phyloP scores from a whole-genome alignment of 2,113 vertebrate species.

The Zosterops borbonicus region DNA sequence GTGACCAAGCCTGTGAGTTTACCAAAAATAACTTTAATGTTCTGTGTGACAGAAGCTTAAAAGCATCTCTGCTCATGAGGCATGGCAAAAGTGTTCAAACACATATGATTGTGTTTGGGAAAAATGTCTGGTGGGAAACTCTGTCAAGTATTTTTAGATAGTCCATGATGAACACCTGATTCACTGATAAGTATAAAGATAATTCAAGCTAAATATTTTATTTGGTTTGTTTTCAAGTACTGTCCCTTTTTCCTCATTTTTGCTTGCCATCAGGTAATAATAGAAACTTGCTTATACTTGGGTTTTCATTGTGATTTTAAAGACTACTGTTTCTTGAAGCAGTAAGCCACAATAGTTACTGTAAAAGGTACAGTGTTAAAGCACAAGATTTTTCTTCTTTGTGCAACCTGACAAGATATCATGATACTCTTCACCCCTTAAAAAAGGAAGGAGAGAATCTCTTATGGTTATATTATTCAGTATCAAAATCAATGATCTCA shows the following conservation, averaged over 20 bases:
- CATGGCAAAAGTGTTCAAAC: background rate
- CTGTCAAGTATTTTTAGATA: background rate
- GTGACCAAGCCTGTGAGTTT: background rate
- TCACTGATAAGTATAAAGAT: background rate
- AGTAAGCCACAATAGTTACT: background rate
- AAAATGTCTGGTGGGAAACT: background rate
- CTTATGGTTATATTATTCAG: background rate
- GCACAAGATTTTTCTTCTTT: background rate
- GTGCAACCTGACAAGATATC: background rate
- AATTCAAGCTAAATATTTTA: background rate
- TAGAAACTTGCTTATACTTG: background rate
- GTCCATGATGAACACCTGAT: background rate
- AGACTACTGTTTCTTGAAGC: background rate
- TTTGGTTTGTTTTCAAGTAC: background rate
- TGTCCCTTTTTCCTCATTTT: background rate
- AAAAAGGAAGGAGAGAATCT: background rate
- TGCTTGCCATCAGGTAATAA: background rate
- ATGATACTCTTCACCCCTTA: background rate
- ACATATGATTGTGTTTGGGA: background rate
- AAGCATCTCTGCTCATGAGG: background rate
- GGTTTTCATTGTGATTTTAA: background rate
- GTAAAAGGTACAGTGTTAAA: background rate
- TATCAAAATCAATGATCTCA: background rate
- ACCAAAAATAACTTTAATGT: background rate
- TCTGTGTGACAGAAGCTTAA: background rate